These are phyloP conservation scores for Prionace glauca DNA, from an alignment of 2,797 vertebrate genomes.

Conservation along the genomic window DNA sequence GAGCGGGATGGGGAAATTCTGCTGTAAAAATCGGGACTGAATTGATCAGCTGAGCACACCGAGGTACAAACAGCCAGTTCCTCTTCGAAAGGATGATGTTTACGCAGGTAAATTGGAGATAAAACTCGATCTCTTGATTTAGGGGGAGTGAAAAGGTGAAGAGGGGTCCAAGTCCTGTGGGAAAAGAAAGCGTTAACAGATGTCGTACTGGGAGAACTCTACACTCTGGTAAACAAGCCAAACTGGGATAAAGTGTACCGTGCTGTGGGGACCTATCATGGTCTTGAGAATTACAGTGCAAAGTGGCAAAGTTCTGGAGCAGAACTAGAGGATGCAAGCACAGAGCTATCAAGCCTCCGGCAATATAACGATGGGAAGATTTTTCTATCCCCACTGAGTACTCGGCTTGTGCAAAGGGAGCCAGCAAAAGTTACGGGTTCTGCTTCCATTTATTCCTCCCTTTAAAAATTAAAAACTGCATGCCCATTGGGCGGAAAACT, in stretches of 20 bases:
- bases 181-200: background rate
- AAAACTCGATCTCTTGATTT: background rate
- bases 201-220: background rate
- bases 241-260: background rate
- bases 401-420: background rate
- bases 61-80: background rate
- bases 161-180: background rate
- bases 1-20: too few species aligned
- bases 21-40: background rate
- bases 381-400: background rate
- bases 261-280: background rate
- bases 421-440: background rate
- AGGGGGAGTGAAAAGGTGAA: background rate
- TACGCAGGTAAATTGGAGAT: background rate
- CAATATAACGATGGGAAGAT: background rate
- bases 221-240: background rate
- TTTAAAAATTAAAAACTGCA: background rate
- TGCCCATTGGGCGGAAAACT: background rate
- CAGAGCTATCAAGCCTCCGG: background rate
- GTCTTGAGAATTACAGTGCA: background rate
- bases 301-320: background rate
- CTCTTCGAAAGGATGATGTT: background rate
- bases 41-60: background rate
- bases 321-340: background rate
- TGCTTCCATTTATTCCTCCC: background rate